These are phyloP conservation scores for Saguinus midas DNA, from an alignment of 2,113 vertebrate genomes.

Conservation along the genomic window DNA sequence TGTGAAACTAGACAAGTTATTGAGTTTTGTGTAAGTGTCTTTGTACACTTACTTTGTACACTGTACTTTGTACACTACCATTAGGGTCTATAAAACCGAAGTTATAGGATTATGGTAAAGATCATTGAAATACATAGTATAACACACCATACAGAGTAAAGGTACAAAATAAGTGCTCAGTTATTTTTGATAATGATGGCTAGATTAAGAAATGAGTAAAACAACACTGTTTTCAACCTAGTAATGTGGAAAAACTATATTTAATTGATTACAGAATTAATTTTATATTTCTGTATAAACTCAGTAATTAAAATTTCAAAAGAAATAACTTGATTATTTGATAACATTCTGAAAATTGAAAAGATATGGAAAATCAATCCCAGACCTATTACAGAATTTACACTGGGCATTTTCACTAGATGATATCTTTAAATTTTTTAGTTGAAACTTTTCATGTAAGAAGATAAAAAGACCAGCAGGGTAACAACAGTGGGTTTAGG, in stretches of 20 bases:
- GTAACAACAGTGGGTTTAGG: neutral
- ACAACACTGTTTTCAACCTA: neutral
- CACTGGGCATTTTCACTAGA: neutral
- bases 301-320: neutral
- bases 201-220: neutral
- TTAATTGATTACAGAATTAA: neutral
- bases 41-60: neutral
- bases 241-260: neutral
- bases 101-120: neutral
- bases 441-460: neutral
- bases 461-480: neutral
- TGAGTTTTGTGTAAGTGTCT: neutral
- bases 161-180: neutral
- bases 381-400: neutral
- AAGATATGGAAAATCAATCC: neutral
- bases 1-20: neutral
- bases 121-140: neutral
- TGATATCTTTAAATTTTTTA: neutral
- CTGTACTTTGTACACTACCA: neutral
- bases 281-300: neutral
- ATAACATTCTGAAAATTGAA: neutral
- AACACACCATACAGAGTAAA: neutral
- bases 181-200: neutral
- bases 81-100: neutral
- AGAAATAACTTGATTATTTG: neutral